A percentile compares a stretch with the other conserved stretches of the same genome.
Conservation (phyloP, 2,113 vertebrate genomes). For the Hippocampus guttulatus region DNA sequence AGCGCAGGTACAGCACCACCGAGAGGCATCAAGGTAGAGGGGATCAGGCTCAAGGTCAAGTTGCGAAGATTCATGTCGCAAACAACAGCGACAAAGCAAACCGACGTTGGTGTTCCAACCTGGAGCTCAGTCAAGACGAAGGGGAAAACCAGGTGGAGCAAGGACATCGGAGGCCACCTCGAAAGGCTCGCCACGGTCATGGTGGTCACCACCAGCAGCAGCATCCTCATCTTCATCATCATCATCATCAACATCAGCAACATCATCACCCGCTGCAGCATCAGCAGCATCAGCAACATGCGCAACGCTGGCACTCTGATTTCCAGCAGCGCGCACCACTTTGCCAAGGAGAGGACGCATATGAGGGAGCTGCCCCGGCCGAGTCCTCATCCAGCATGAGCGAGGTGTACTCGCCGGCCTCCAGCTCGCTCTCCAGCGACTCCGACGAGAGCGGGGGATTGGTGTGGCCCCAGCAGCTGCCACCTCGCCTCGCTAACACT, state of each 20-base stretch:
- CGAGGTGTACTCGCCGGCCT: conserved; percentile 78
- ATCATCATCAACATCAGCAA: conserved; percentile 21
- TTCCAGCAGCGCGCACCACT: conserved; percentile 59
- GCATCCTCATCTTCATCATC: conserved; percentile 18
- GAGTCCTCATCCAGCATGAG: conserved; percentile 80
- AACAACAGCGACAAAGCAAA: conserved; percentile 26
- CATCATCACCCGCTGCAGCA: no score
- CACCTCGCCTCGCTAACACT: conserved; percentile 66
- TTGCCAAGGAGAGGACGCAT: conserved; percentile 57
- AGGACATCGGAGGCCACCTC: conserved; percentile 35
- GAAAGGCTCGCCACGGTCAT: conserved; percentile 41
- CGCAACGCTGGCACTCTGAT: conserved; percentile 47
- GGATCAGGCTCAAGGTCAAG: conserved; percentile 42
- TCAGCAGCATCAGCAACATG: conserved; percentile 27
- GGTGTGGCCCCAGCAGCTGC: conserved; percentile 90
- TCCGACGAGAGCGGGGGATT: conserved; percentile 84
- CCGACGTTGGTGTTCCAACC: conserved; percentile 82
- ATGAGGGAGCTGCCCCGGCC: conserved; percentile 25
- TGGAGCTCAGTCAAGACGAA: conserved; percentile 81
- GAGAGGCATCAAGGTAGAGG: conserved; percentile 58
- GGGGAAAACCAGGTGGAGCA: conserved; percentile 45
- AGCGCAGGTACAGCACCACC: conserved; percentile 75
- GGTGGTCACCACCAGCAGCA: conserved; percentile 21
- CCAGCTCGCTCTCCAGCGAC: conserved; percentile 82
- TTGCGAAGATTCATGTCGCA: conserved; percentile 40